Evolutionary conservation across 23 tunicate genomes (phyloP), one percentile per base, ranked within the genome.

Genomic region (Halocynthia roretzi): DNA sequence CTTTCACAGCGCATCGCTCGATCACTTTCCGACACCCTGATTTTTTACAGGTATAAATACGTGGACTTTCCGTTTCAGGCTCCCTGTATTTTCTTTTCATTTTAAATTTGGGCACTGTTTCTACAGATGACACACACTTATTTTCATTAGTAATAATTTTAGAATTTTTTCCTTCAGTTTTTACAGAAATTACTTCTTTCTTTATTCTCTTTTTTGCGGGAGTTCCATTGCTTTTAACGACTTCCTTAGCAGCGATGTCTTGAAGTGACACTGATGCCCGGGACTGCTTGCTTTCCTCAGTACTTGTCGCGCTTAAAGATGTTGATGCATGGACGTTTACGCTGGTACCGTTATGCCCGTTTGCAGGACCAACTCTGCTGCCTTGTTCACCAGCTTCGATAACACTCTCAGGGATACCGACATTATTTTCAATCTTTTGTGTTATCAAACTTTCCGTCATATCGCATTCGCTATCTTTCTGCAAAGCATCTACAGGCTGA

Each of bases 1-100:
- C 96, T 84, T 89, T 83, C 50, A 89, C 61, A 68, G 85, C 82
- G 66, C 96, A 89, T 7, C 82, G 76, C 0, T 73, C 68, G 15
- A 68, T 75, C 44, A 11, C 61, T 67, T 89, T 89, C 7, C 86
- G 71, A 80, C 96, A 89, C 5, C 88, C 88, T 22, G 84, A 57
- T 61, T 89, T 89, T 60, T 80, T 89, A 75, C 96, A 89, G 5
- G 73, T 80, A 62, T 89, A 74, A 14, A 74, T 20, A 17, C 78
- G 20, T 0, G 44, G 44, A 31, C 44, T 31, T 31, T 31, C 44
- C 44, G 44, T 1, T 74, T 74, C 55, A 9, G 55, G 55, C 63
- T 58, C 63, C 63, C 63, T 58, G 15, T 15, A 58, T n/a, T 58
- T 58, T 58, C 15, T 58, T 58, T 58, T 58, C 63, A 58, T 15